phyloP scores from a whole-genome alignment of 1,140 invertebrate species.

The Drosophila kohkoa region DNA sequence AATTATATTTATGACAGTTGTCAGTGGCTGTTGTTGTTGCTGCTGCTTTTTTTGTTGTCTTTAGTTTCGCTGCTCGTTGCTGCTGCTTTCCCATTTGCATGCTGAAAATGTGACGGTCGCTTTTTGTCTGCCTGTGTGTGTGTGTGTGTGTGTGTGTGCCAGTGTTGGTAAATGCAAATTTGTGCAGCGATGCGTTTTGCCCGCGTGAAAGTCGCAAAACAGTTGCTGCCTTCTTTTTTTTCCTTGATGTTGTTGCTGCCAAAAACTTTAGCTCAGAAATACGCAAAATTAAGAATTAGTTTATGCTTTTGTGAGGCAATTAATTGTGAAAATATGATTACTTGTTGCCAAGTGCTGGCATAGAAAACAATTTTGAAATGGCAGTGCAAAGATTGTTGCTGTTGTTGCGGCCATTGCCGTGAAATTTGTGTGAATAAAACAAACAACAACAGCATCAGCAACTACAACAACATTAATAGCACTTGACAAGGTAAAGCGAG shows the following conservation, averaged over 20 bases:
- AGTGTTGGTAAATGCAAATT: slow-evolving; percentile 68
- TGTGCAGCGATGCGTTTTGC: slow-evolving; percentile 78
- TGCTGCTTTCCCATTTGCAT: slow-evolving; percentile 75
- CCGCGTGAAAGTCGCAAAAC: slow-evolving; percentile 66
- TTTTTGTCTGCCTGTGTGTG: slow-evolving; percentile 12
- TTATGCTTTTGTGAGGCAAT: too few species aligned
- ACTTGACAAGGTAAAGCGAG: slow-evolving; percentile 52
- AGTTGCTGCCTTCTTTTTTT: slow-evolving; percentile 10
- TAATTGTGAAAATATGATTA: too few species aligned
- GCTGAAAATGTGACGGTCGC: slow-evolving; percentile 40
- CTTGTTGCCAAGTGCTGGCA: slow-evolving; percentile 57
- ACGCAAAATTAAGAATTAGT: slow-evolving; percentile 2
- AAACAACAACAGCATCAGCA: slow-evolving; percentile 39
- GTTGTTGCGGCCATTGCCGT: slow-evolving; percentile 66
- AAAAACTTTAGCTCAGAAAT: slow-evolving; percentile 10
- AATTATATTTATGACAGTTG: slow-evolving; percentile 82
- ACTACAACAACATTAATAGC: slow-evolving; percentile 37
- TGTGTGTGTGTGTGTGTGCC: not conserved
- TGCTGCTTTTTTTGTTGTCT: slow-evolving; percentile 32
- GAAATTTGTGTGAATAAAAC: slow-evolving; percentile 80
- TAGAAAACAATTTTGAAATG: slow-evolving; percentile 72
- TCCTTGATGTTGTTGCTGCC: not conserved
- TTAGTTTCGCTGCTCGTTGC: slow-evolving; percentile 58
- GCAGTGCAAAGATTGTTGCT: slow-evolving; percentile 54
- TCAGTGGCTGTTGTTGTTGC: slow-evolving; percentile 49